Evolutionary conservation across 2,888 invertebrate genomes (phyloP).

Genomic region (Ellobium chinense): DNA sequence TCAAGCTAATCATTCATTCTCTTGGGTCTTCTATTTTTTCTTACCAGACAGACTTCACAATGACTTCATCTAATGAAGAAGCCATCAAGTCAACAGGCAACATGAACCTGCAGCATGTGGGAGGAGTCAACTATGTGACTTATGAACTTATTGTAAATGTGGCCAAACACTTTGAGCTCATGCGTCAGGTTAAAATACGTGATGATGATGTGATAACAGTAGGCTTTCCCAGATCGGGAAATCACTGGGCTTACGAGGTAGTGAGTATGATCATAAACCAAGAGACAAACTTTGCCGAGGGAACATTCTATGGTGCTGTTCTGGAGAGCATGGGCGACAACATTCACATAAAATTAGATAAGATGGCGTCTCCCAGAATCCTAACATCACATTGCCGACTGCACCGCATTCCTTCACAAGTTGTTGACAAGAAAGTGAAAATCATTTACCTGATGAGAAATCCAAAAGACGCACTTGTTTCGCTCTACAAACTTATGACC

Average conservation of each 20-base stretch:
- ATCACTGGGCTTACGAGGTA: constrained; percentile 15
- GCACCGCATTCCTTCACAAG: constrained; percentile 5
- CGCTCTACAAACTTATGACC: constrained; percentile 1
- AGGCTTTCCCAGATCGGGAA: constrained; percentile 20
- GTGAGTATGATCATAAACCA: constrained; percentile 4
- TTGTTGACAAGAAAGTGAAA: constrained; percentile 10
- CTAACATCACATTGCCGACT: background rate
- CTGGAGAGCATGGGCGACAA: background rate
- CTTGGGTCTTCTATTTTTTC: no score
- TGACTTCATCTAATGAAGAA: background rate
- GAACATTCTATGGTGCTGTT: background rate
- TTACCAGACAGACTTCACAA: no score
- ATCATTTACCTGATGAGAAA: constrained; percentile 23
- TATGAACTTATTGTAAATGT: background rate
- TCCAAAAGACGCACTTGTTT: background rate
- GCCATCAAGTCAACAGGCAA: background rate
- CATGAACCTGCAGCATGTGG: background rate
- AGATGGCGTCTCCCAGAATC: background rate
- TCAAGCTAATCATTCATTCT: no score
- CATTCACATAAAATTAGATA: background rate
- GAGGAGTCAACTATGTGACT: background rate
- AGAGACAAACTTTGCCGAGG: background rate
- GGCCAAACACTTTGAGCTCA: background rate
- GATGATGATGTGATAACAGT: constrained; percentile 12
- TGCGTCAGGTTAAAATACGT: background rate